phyloP scores from a whole-genome alignment of 2,888 invertebrate genomes.

The Strigamia maritima region DNA sequence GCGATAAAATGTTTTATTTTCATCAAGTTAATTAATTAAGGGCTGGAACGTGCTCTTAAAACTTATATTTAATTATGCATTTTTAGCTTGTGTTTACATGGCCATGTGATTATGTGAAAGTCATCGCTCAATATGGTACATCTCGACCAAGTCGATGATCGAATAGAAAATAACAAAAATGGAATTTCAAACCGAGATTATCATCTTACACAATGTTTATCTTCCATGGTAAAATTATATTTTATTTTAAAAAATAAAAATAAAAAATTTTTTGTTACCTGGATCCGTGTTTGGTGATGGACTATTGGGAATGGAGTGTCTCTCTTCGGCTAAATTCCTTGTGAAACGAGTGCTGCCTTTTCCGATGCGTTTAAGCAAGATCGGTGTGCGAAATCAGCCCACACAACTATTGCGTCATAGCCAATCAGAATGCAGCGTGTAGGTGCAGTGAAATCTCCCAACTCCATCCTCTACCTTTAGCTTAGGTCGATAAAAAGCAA shows the following conservation, averaged over 20 bases:
- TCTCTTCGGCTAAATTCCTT: constrained; percentile 17
- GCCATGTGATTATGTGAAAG: neutral
- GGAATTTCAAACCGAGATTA: neutral
- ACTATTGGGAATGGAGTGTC: neutral
- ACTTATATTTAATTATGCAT: neutral
- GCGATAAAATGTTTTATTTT: constrained; percentile 13
- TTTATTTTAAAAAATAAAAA: neutral
- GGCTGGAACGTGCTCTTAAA: neutral
- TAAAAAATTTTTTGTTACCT: neutral
- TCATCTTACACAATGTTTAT: neutral
- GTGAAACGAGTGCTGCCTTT: constrained; percentile 28
- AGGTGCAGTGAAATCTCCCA: constrained; percentile 29
- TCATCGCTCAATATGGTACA: constrained; percentile 20
- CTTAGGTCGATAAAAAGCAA: constrained; percentile 26
- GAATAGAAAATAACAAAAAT: neutral
- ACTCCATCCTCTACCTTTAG: constrained; percentile 16
- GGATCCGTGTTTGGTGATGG: neutral
- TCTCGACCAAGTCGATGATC: neutral
- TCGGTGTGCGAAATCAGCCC: constrained; percentile 26
- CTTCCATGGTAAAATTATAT: neutral
- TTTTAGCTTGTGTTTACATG: neutral
- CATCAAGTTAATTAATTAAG: neutral
- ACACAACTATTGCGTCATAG: constrained; percentile 20
- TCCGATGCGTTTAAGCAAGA: constrained; percentile 27
- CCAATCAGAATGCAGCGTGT: constrained; percentile 4